Base-by-base conservation (phyloP, 2,888 invertebrate genomes). In the Sussaba pulchella region DNA sequence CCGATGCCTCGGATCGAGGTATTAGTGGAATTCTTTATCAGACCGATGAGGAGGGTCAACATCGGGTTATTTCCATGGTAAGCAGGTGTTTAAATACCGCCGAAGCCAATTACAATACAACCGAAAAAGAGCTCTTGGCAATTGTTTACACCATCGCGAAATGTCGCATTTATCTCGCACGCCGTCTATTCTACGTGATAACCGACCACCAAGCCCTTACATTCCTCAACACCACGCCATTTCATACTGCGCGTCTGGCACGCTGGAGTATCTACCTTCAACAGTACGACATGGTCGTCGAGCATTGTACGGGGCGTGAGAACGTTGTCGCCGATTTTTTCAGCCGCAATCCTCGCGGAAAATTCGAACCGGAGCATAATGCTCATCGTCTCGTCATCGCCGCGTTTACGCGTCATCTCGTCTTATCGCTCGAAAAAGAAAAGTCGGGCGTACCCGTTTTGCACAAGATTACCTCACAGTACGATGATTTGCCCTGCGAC, bases 281-380 rank as follows among this genome's bases (percentile, higher is more conserved):
- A 26, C 85, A 87, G 63, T 89, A 84, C 72, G 57, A 78, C 45
- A 88, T 85, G 61, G 54, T 12, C 0, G 39, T 88, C 0, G 70
- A 77, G 21, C 78, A 89, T 70, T 82, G 86, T 71, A 74, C 63
- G 3, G 89, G 88, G 0, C 47, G 12, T 0, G 84, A 88, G 0
- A 88, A 88, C 67, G 47, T 85, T 0, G 84, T 85, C 2, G 87
- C 86, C 0, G 87, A 89, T 78, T 81, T 85, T 17, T 78, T 89
- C 10, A 87, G 87, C 10, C 50, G 90, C 0, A 85, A 84, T 71
- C 83, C 84, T 1, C 41, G 12, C 5, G 10, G 41, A 10, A 4
- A 12, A 41, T 41, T 41, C 41, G 8, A 41, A 41, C 41, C 41
- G 41, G 10, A 36, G 3, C 5, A 8, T 5, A 36, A 36, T 8